Conservation (phyloP, 92 coral and sea anemone genomes). For the Parazoanthus darwini region DNA sequence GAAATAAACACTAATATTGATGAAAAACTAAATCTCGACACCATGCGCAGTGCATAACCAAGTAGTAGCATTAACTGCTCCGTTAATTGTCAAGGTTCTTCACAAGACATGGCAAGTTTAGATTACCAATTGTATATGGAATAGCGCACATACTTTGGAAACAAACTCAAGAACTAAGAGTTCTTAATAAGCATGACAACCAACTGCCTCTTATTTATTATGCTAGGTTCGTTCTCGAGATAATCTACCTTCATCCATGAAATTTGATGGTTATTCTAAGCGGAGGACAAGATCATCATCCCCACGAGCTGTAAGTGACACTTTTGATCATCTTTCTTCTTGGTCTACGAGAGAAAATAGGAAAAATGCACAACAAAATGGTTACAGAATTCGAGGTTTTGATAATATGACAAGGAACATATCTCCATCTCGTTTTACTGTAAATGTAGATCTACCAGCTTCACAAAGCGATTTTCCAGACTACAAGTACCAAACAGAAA, state of each 20-base stretch:
- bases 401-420: not conserved
- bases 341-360: not conserved
- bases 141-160: too few relatives aligned
- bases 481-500: not conserved
- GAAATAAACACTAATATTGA: too few relatives aligned
- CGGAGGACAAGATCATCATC: not conserved
- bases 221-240: slow-evolving; percentile 21
- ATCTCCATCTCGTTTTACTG: not conserved
- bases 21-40: too few relatives aligned
- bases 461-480: not conserved
- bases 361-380: not conserved
- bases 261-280: not conserved
- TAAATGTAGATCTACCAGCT: not conserved
- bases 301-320: not conserved
- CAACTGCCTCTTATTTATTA: not conserved
- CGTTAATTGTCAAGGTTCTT: too few relatives aligned
- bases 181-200: not conserved
- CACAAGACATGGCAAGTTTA: too few relatives aligned
- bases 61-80: too few relatives aligned
- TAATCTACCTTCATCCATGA: not conserved
- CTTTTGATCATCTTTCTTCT: not conserved
- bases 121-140: too few relatives aligned
- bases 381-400: not conserved
- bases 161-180: not conserved
- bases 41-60: too few relatives aligned